Conservation (phyloP, 1,140 invertebrate species). For the Micrasema longulum region DNA sequence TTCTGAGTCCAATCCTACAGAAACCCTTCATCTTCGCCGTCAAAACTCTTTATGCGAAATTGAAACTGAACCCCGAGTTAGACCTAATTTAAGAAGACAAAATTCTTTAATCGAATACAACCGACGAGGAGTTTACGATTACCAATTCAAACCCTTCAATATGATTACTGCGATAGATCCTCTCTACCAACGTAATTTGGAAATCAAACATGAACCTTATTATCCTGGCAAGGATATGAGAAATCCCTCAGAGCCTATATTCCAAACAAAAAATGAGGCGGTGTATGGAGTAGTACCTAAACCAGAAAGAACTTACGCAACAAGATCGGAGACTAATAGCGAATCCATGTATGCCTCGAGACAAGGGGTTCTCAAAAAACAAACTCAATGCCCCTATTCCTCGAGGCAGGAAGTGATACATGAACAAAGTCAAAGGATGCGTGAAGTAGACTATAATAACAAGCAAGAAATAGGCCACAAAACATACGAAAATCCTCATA, state of each 20-base stretch:
- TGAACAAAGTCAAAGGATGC: conserved; percentile 27
- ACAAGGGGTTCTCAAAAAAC: conserved; percentile 58
- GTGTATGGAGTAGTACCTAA: conserved; percentile 66
- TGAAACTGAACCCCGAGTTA: conserved; percentile 68
- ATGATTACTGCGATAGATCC: conserved; percentile 69
- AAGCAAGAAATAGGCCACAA: conserved; percentile 24
- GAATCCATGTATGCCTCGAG: conserved; percentile 63
- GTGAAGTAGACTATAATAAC: neutral
- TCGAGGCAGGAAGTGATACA: conserved; percentile 51
- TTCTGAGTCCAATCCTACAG: neutral
- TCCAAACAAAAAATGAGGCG: conserved; percentile 65
- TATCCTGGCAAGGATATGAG: conserved; percentile 59
- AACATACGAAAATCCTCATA: conserved; percentile 52
- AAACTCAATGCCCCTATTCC: conserved; percentile 47
- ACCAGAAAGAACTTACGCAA: conserved; percentile 64
- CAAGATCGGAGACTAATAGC: conserved; percentile 58
- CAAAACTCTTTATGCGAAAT: conserved; percentile 68
- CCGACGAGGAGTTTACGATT: conserved; percentile 63
- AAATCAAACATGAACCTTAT: conserved; percentile 66
- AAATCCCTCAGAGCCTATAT: conserved; percentile 57
- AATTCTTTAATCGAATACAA: conserved; percentile 68
- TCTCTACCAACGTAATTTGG: conserved; percentile 67
- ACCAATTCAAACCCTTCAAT: conserved; percentile 64
- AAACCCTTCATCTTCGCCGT: conserved; percentile 57
- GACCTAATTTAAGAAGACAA: conserved; percentile 66